Conservation (phyloP, 2,113 vertebrate species). For the Thymallus thymallus region DNA sequence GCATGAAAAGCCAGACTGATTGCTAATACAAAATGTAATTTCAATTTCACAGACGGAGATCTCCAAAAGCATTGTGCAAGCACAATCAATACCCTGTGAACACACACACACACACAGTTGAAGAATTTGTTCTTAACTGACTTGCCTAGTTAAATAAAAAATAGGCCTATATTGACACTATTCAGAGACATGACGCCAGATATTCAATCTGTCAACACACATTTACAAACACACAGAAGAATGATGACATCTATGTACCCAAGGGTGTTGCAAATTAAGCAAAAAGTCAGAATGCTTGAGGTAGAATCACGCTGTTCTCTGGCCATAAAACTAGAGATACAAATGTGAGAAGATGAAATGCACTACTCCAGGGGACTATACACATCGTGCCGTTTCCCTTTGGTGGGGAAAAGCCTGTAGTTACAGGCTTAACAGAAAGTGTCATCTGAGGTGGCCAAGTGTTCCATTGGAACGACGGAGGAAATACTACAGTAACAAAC, state of each 20-base stretch:
- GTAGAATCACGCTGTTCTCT: not conserved
- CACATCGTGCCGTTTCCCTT: too few relatives aligned
- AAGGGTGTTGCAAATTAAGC: not conserved
- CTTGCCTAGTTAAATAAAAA: too few relatives aligned
- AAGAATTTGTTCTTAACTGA: too few relatives aligned
- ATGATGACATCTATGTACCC: not conserved
- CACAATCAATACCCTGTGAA: constrained; percentile 23
- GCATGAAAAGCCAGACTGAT: constrained; percentile 49
- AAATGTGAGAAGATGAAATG: not conserved
- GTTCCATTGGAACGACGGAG: too few relatives aligned
- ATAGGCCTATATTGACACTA: not conserved
- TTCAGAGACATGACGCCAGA: constrained; percentile 11
- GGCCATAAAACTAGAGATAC: not conserved
- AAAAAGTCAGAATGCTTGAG: not conserved
- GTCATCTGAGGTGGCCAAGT: too few relatives aligned
- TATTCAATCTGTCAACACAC: constrained; percentile 30
- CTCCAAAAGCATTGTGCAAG: constrained; percentile 18
- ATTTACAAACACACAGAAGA: constrained; percentile 7
- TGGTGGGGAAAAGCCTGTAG: too few relatives aligned
- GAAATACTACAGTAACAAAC: too few relatives aligned
- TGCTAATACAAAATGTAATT: constrained; percentile 44
- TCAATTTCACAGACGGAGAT: constrained; percentile 36
- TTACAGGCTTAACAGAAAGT: too few relatives aligned
- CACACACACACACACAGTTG: not conserved
- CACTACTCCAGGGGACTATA: not conserved